Conservation (phyloP, 1,140 invertebrate genomes). For the Ceratosolen solmsi region DNA sequence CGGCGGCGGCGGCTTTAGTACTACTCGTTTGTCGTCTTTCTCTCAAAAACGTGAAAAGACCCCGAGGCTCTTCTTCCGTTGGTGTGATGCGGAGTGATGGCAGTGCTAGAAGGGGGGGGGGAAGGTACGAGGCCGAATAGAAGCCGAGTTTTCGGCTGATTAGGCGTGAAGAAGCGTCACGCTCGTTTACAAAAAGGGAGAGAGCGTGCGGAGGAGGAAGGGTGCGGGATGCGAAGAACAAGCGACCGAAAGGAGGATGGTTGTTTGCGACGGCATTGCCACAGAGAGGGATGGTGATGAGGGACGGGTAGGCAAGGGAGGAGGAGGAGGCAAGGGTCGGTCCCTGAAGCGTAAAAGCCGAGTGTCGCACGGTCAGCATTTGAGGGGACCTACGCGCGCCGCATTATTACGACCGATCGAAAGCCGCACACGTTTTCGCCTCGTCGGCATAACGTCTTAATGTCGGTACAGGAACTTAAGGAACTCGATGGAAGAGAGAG, state of each 20-base stretch:
- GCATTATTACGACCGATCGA: neutral
- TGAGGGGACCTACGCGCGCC: neutral
- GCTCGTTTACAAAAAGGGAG: constrained; percentile 35
- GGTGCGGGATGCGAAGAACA: neutral
- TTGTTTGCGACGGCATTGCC: neutral
- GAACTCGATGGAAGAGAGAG: neutral
- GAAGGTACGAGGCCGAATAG: neutral
- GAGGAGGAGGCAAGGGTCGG: neutral
- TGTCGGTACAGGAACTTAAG: neutral
- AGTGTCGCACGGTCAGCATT: constrained; percentile 25
- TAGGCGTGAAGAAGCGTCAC: constrained; percentile 52
- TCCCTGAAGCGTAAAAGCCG: constrained; percentile 4
- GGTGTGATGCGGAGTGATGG: too few species aligned
- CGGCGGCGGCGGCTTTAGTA: neutral
- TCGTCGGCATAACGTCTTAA: constrained; percentile 30
- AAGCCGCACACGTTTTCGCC: constrained; percentile 11
- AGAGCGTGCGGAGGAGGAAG: neutral
- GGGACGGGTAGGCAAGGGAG: neutral
- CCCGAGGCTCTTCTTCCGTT: neutral
- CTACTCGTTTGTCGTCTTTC: constrained; percentile 33
- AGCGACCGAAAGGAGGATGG: neutral
- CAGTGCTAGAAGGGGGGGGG: too few species aligned
- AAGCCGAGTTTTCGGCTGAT: constrained; percentile 48
- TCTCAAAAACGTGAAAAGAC: constrained; percentile 35
- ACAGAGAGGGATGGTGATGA: neutral